Percentiles rank a stretch among this genome's conserved stretches.
Conservation (phyloP, 2,113 vertebrate genomes). For the Ramphastos sulfuratus region DNA sequence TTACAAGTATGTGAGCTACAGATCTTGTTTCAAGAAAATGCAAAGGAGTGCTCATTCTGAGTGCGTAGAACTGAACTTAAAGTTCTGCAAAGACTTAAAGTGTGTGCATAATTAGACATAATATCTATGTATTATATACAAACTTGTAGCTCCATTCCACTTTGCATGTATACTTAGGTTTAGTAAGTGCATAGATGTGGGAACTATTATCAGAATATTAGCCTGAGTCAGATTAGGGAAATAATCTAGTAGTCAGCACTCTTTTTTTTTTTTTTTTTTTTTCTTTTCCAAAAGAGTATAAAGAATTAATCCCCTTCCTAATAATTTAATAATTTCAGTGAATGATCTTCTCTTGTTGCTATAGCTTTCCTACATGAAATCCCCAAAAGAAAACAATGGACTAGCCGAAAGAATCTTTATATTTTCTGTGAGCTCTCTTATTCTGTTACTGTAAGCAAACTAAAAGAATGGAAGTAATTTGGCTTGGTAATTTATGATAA, state of each 20-base stretch:
- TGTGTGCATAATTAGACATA: background rate
- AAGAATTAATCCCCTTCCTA: background rate
- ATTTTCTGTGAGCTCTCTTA: background rate
- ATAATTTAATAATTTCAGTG: background rate
- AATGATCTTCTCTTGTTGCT: background rate
- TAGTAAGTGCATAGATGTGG: background rate
- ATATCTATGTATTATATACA: background rate
- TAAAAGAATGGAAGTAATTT: background rate
- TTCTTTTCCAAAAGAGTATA: background rate
- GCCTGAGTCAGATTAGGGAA: background rate
- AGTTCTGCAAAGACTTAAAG: background rate
- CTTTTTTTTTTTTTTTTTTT: background rate
- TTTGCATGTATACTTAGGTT: background rate
- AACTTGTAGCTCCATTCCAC: background rate
- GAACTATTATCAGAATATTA: background rate
- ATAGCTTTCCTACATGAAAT: background rate
- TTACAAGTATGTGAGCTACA: background rate
- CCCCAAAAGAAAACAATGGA: background rate
- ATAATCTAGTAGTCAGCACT: background rate
- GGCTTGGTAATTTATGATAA: background rate
- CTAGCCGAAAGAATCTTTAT: background rate
- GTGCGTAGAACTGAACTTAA: background rate
- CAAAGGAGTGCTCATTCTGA: background rate
- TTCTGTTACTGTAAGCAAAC: background rate
- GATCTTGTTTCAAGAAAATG: background rate